Evolutionary conservation across 2,888 invertebrate genomes (phyloP), one percentile per base, ranked within the genome.

Genomic region (Drosophila sordidapex): DNA sequence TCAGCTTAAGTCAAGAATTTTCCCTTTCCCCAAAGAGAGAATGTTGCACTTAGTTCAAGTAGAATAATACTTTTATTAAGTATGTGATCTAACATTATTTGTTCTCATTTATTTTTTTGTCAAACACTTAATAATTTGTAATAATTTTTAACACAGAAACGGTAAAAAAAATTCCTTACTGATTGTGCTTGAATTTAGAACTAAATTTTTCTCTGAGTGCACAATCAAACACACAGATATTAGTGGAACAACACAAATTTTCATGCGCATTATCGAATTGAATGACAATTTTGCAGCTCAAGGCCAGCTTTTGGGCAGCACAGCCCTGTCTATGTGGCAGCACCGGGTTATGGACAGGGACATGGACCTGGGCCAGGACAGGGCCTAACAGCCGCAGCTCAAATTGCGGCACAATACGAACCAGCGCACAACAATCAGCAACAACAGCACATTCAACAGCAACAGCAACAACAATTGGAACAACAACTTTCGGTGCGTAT

Each of bases 381-480:
- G 2, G 61, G 54, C 36, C 66, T 76, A 3, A 70, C 79, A 56
- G 79, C 83, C 35, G 87, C 87, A 15, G 90, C 87, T 65, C 91
- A 93, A 77, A 92, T 93, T 68, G 93, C 91, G 8, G 91, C 93
- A 13, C 93, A 93, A 81, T 93, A 93, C 68, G 92, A 92, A 56
- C 91, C 92, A 2, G 77, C 83, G 18, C 88, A 89, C 40, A 88
- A 85, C 80, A 91, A 87, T 25, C 81, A 70, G 13, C 87, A 74
- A 31, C 71, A 48, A 7, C 74, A 74, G 4, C 69, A 52, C 4
- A 33, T 33, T 33, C 33, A 33, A 2, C 69, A 38, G 6, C 63
- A 62, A n/a, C 56, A 56, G 29, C 56, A 40, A 21, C 40, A 57
- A 29, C 57, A 60, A 25, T 54, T 53, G 33, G 61, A 66, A n/a